A percentile compares a stretch with the other conserved stretches of the same genome.
These are phyloP conservation scores for Acanthis flammea DNA, from an alignment of 2,797 vertebrate species.

Conservation along the genomic window DNA sequence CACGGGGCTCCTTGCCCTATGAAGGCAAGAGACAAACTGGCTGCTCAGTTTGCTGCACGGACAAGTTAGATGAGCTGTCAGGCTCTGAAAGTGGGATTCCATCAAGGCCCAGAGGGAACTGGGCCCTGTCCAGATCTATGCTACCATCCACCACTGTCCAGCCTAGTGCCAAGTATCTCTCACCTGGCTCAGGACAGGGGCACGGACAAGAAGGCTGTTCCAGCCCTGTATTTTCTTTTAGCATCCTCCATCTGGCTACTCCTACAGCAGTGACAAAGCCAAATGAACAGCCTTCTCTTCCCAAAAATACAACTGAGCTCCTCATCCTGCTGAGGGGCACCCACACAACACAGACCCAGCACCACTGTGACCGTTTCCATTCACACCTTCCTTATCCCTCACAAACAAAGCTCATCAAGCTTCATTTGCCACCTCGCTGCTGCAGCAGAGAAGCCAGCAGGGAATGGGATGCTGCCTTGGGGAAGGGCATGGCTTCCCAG, in stretches of 20 bases:
- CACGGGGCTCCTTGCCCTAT: fast-evolving
- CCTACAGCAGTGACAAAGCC: not conserved
- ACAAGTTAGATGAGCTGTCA: not conserved
- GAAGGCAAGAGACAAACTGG: not conserved
- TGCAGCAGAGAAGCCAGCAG: too few relatives aligned
- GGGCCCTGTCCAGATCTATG: not conserved
- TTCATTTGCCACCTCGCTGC: not conserved
- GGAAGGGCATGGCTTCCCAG: not conserved
- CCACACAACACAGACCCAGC: not conserved
- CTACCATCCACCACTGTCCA: not conserved
- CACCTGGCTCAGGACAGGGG: not conserved
- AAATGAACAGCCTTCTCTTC: not conserved
- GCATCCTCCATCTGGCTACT: not conserved
- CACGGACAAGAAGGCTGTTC: not conserved
- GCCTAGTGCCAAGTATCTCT: not conserved
- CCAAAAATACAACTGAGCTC: not conserved
- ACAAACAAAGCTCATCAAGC: not conserved
- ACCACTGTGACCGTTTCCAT: fast-evolving
- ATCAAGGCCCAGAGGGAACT: not conserved
- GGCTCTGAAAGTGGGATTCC: not conserved
- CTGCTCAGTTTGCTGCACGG: not conserved
- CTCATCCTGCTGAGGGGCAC: not conserved
- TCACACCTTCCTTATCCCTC: fast-evolving
- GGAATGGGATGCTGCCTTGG: fast-evolving
- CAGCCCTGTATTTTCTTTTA: not conserved